Evolutionary conservation across 2,797 vertebrate species (phyloP).

Genomic region (Myotis myotis): DNA sequence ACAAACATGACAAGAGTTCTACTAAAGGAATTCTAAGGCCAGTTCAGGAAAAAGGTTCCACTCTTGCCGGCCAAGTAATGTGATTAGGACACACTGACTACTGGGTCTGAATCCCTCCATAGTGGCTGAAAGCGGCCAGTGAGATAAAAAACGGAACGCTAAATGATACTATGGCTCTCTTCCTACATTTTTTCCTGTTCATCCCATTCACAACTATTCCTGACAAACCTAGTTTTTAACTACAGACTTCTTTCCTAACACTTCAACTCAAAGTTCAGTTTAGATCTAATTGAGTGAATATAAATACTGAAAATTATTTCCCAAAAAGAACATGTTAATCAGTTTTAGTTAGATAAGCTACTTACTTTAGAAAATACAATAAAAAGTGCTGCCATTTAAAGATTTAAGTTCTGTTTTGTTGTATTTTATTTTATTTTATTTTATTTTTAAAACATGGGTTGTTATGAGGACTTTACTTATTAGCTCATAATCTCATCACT

Average conservation of each 20-base stretch:
- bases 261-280: not conserved
- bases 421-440: not conserved
- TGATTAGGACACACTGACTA: not conserved
- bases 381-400: constrained; percentile 15
- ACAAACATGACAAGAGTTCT: not conserved
- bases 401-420: not conserved
- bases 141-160: not conserved
- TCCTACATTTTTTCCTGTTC: not conserved
- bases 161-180: not conserved
- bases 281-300: constrained; percentile 18
- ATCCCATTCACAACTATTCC: not conserved
- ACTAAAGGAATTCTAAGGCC: constrained; percentile 4
- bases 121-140: constrained; percentile 2
- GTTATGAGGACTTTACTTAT: not conserved
- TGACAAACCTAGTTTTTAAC: not conserved
- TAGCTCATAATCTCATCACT: not conserved
- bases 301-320: constrained; percentile 10
- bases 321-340: not conserved
- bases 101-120: not conserved
- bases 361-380: constrained; percentile 27
- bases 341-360: not conserved
- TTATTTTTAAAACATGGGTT: not conserved
- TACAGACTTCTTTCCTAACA: not conserved
- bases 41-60: not conserved
- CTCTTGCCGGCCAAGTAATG: not conserved